Percentiles rank a stretch among this genome's conserved stretches.
These are phyloP conservation scores for Heterodera filipjevi DNA, from an alignment of 2,888 invertebrate species.

Conservation along the genomic window DNA sequence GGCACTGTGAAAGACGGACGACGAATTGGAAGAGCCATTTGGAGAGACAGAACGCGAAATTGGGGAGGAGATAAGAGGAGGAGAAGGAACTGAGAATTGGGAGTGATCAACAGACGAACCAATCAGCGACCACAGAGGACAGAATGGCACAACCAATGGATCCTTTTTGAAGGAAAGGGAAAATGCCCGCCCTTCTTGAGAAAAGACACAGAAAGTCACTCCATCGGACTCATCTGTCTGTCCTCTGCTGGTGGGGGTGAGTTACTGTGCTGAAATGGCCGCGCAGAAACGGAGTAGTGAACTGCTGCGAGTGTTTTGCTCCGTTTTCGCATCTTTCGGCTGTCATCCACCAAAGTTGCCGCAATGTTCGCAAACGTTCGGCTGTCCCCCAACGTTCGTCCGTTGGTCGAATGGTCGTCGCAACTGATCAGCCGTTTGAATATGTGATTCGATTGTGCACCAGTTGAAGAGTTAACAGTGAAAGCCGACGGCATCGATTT, in stretches of 20 bases:
- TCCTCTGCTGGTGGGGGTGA: not conserved
- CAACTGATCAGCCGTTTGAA: not conserved
- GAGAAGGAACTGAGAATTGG: not conserved
- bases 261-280: not conserved
- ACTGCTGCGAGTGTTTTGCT: not conserved
- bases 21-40: not conserved
- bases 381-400: conserved; percentile 35
- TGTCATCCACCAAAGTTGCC: conserved; percentile 38
- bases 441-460: not conserved
- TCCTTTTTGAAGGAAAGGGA: too few relatives aligned
- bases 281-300: not conserved
- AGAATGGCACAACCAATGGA: not conserved
- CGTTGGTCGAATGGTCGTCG: not conserved
- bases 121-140: not conserved
- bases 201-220: not conserved
- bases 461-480: not conserved
- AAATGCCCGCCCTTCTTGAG: too few relatives aligned
- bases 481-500: not conserved
- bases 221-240: not conserved
- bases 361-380: conserved; percentile 46
- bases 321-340: not conserved
- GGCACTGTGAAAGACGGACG: conserved; percentile 11
- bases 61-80: not conserved
- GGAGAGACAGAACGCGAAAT: not conserved
- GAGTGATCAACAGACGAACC: not conserved